Evolutionary conservation across 2,113 vertebrate species (phyloP).

Genomic region (Paralichthys olivaceus): DNA sequence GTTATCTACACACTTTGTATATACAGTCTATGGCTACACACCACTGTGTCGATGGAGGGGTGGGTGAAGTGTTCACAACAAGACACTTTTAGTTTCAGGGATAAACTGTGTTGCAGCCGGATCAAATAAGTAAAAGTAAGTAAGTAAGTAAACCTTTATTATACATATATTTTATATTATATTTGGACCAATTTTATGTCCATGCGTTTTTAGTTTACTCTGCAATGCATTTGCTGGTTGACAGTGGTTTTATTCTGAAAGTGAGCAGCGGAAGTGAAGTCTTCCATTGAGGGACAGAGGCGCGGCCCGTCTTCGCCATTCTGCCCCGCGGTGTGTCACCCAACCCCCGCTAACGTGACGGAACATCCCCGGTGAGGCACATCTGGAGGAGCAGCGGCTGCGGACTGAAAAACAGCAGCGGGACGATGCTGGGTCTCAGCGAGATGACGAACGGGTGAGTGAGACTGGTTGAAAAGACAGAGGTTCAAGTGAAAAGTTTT

Average conservation of each 20-base stretch:
- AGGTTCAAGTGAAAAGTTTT: slow-evolving; percentile 22
- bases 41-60: no score
- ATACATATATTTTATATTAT: no score
- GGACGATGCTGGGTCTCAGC: slow-evolving; percentile 74
- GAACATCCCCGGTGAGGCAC: slow-evolving; percentile 26
- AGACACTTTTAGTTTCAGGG: no score
- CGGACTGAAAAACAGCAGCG: neutral
- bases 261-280: neutral
- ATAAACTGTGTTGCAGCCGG: no score
- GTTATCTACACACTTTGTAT: no score
- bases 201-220: no score
- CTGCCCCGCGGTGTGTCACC: slow-evolving; percentile 2
- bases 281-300: slow-evolving; percentile 10
- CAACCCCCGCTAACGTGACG: neutral
- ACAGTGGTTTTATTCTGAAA: slow-evolving; percentile 54
- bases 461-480: neutral
- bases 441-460: slow-evolving; percentile 82
- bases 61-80: no score
- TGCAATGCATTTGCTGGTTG: neutral
- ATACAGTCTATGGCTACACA: no score
- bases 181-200: no score
- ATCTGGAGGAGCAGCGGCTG: slow-evolving; percentile 56
- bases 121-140: no score
- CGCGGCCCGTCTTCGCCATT: slow-evolving; percentile 69
- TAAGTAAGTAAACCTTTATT: no score